phyloP scores from a whole-genome alignment of 2,888 invertebrate species.

The Xylota sylvarum region DNA sequence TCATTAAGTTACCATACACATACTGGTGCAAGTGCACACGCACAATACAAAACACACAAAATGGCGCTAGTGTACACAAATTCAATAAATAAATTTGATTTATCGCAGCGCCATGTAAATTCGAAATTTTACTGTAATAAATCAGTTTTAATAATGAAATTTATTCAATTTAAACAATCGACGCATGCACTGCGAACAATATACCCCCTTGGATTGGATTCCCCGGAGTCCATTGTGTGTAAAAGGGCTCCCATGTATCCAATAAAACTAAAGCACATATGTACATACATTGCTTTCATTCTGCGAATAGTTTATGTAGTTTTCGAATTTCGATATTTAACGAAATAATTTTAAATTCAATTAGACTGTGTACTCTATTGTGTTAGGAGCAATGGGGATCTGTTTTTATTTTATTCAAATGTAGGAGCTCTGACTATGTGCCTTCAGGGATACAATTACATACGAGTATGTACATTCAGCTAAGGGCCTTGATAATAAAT shows the following conservation, averaged over 20 bases:
- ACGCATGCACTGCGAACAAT: conserved; percentile 25
- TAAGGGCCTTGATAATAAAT: conserved; percentile 22
- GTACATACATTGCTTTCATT: neutral
- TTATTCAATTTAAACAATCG: conserved; percentile 75
- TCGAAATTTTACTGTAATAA: conserved; percentile 65
- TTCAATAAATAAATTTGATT: conserved; percentile 76
- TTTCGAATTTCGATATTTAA: conserved; percentile 39
- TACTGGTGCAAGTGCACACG: no score
- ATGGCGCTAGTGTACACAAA: conserved; percentile 47
- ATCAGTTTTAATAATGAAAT: conserved; percentile 73
- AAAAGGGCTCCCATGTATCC: conserved; percentile 23
- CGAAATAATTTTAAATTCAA: conserved; percentile 46
- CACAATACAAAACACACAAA: conserved; percentile 11
- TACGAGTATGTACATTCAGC: no score
- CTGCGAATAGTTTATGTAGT: conserved; percentile 25
- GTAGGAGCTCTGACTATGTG: neutral
- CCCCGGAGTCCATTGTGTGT: conserved; percentile 29
- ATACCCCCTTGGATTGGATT: neutral
- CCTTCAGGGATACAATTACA: neutral
- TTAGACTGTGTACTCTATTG: conserved; percentile 2
- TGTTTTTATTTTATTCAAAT: neutral
- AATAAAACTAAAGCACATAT: conserved; percentile 27
- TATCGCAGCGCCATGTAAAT: conserved; percentile 63
- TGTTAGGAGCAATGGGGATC: neutral
- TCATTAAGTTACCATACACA: conserved; percentile 69